Conservation (phyloP, 2,797 vertebrate genomes). For the Pseudomugil tenellus region DNA sequence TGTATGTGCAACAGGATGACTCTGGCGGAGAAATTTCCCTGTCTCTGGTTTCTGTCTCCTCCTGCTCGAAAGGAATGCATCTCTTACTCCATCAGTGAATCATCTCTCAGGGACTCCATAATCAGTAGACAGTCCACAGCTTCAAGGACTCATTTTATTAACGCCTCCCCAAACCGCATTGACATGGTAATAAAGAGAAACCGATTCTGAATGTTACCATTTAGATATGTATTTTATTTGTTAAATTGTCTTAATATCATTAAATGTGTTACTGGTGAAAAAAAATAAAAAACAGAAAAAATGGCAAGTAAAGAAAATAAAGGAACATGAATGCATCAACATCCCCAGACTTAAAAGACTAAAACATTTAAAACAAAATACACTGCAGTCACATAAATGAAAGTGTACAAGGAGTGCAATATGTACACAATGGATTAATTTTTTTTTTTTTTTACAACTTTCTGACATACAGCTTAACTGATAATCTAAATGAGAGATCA, state of each 20-base stretch:
- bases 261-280: no score
- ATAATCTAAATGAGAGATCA: no score
- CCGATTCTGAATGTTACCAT: not conserved
- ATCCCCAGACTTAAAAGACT: no score
- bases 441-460: no score
- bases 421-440: no score
- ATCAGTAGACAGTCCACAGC: slow-evolving; percentile 76
- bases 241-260: no score
- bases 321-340: not conserved
- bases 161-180: slow-evolving; percentile 34
- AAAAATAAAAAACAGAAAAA: no score
- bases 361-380: not conserved
- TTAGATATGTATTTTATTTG: not conserved
- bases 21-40: slow-evolving; percentile 78
- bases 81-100: slow-evolving; percentile 75
- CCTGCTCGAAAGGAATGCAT: slow-evolving; percentile 65
- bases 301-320: no score
- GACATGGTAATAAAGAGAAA: slow-evolving; percentile 60
- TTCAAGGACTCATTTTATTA: slow-evolving; percentile 67
- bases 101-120: slow-evolving; percentile 73
- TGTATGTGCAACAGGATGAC: slow-evolving; percentile 66
- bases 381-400: no score
- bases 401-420: no score
- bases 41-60: slow-evolving; percentile 75
- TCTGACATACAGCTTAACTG: no score